A percentile compares a stretch with the other conserved stretches of the same genome.
These are phyloP conservation scores for Agapostemon virescens DNA, from an alignment of 2,888 invertebrate genomes.

Conservation along the genomic window DNA sequence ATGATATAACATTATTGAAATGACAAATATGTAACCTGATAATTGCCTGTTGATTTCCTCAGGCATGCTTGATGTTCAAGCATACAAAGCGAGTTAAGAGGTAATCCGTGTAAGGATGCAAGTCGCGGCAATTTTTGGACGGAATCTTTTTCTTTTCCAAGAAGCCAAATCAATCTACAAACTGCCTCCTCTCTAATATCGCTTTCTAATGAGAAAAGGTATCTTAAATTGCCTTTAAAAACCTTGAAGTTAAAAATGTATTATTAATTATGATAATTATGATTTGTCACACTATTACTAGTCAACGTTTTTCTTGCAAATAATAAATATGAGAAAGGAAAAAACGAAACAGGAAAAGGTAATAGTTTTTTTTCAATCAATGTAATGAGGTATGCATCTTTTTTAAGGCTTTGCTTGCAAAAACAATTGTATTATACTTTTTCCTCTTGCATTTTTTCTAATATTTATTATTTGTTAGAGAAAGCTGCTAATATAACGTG, in stretches of 20 bases:
- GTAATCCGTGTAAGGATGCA: constrained; percentile 80
- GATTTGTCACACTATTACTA: too few species aligned
- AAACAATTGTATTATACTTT: too few species aligned
- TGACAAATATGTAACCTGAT: constrained; percentile 72
- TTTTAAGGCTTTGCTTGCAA: too few species aligned
- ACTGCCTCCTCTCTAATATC: constrained; percentile 81
- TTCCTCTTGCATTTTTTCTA: too few species aligned
- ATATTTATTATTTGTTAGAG: neutral
- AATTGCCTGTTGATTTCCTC: constrained; percentile 73
- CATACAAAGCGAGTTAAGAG: constrained; percentile 80
- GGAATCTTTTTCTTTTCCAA: constrained; percentile 80
- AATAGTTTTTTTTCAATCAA: too few species aligned
- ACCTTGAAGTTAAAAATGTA: constrained; percentile 71
- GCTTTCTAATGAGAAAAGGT: constrained; percentile 80
- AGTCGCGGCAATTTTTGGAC: constrained; percentile 80
- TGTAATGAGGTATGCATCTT: too few species aligned
- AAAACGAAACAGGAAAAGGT: too few species aligned
- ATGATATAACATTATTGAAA: neutral
- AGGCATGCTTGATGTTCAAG: constrained; percentile 71
- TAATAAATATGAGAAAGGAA: too few species aligned
- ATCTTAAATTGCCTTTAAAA: constrained; percentile 81
- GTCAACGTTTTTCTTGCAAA: too few species aligned
- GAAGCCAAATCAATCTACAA: constrained; percentile 81
- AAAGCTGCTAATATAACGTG: neutral
- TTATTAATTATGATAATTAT: neutral